These are phyloP conservation scores for Notoglanidium macrostoma DNA, from an alignment of 2,797 vertebrate species.

Conservation along the genomic window DNA sequence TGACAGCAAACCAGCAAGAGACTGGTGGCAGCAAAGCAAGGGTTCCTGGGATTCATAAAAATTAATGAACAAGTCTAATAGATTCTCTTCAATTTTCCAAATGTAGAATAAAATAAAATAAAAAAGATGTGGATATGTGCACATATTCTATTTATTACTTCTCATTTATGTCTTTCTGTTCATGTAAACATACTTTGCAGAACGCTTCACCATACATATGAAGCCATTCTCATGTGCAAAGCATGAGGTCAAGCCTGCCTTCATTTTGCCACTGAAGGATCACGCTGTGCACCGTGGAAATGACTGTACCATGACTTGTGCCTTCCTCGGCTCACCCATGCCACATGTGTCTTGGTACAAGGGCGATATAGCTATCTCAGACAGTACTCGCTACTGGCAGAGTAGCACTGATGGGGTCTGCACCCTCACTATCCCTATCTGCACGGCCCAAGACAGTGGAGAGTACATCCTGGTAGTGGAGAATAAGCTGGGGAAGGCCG, in stretches of 20 bases:
- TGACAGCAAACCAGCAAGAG: no score
- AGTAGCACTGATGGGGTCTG: slow-evolving; percentile 66
- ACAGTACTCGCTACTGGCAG: slow-evolving; percentile 66
- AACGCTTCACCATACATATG: slow-evolving; percentile 48
- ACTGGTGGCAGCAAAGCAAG: no score
- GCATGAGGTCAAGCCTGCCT: slow-evolving; percentile 64
- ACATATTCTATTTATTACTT: not conserved
- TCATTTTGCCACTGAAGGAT: slow-evolving; percentile 67
- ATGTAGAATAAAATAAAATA: not conserved
- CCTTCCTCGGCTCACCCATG: slow-evolving; percentile 67
- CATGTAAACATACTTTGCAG: slow-evolving; percentile 34
- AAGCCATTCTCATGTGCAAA: slow-evolving; percentile 60
- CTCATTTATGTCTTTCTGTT: not conserved
- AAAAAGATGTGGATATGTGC: not conserved
- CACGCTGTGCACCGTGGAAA: slow-evolving; percentile 60
- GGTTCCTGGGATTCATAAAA: slow-evolving; percentile 44
- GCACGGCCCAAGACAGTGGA: slow-evolving; percentile 62
- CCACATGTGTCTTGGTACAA: slow-evolving; percentile 66
- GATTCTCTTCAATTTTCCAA: not conserved
- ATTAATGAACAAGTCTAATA: slow-evolving; percentile 29
- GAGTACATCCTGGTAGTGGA: slow-evolving; percentile 68
- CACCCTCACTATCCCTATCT: slow-evolving; percentile 67
- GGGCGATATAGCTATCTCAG: slow-evolving; percentile 59
- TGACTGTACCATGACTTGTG: slow-evolving; percentile 69
- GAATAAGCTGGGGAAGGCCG: slow-evolving; percentile 67